Evolutionary conservation across 1,140 invertebrate species (phyloP).

Genomic region (Danaus plexippus): DNA sequence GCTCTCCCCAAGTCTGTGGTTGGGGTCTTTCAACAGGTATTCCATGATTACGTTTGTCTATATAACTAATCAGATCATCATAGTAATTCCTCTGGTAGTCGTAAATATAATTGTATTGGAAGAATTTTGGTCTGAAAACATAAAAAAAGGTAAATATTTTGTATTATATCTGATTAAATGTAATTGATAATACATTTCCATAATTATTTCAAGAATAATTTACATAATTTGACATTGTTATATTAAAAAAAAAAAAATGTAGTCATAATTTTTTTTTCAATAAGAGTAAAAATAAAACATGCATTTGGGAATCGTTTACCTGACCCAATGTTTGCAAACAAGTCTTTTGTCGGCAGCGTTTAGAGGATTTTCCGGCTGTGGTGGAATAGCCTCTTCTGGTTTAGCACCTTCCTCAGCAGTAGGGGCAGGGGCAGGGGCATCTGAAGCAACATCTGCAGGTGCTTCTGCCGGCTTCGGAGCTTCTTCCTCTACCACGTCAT

Average conservation of each 20-base stretch:
- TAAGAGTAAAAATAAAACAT: slow-evolving; percentile 2
- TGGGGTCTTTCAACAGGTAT: slow-evolving; percentile 78
- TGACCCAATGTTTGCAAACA: slow-evolving; percentile 81
- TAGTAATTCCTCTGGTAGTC: slow-evolving; percentile 89
- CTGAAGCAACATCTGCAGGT: slow-evolving; percentile 17
- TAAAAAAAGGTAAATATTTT: slow-evolving; percentile 10
- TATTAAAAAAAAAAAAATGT: neutral
- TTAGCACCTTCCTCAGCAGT: slow-evolving; percentile 53
- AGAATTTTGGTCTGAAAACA: slow-evolving; percentile 78
- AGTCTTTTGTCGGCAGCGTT: slow-evolving; percentile 67
- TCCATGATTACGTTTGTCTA: slow-evolving; percentile 82
- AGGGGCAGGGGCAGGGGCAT: slow-evolving; percentile 32
- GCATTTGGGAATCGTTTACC: slow-evolving; percentile 48
- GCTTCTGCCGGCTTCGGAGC: slow-evolving; percentile 31
- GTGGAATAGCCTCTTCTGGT: slow-evolving; percentile 71
- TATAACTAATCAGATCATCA: slow-evolving; percentile 85
- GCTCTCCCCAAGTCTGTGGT: slow-evolving; percentile 86
- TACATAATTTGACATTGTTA: neutral
- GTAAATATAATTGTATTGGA: slow-evolving; percentile 86
- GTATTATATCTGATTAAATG: neutral
- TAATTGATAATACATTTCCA: neutral
- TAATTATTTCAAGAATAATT: neutral
- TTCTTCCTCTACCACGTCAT: slow-evolving; percentile 58
- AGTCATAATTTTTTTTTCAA: too few species aligned
- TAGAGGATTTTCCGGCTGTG: slow-evolving; percentile 71